Evolutionary conservation across 2,888 invertebrate genomes (phyloP), one percentile per base, ranked within the genome.

Genomic region (Lithosia quadra): DNA sequence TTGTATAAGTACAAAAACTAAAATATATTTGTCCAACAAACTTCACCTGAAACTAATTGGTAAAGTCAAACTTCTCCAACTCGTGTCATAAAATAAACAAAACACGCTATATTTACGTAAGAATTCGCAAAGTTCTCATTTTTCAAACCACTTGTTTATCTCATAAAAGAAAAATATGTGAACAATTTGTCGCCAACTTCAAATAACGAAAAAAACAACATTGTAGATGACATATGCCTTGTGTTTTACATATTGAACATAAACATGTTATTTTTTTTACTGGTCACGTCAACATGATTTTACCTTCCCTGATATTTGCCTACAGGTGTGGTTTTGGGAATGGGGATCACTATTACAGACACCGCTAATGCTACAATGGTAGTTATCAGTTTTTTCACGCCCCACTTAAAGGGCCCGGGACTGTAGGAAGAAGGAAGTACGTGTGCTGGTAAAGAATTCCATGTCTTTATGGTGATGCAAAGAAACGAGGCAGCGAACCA

Each of bases 121-220:
- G 28, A 53, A 60, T 22, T 43, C 34, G 57, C 15, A 9, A 33
- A 55, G 36, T 56, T 65, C 58, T 57, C 28, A 57, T 65, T 43
- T 65, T 39, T 58, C 43, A 28, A 34, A n/a, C 13, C 55, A 43
- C 55, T 55, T 68, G 22, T 56, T 65, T 61, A 43, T 28, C 34
- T 39, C 24, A 18, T 57, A 28, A 43, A 65, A 62, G 49, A 36
- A 57, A 65, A 65, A 65, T 61, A 65, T 57, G 33, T 58, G 22
- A 56, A 43, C 21, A 60, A 55, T 53, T 65, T 69, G 61, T 56
- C 61, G 33, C 22, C 7, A 61, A 55, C 64, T 60, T 39, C 55
- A 64, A 60, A 68, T 34, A 62, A 28, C 36, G n/a, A n/a, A 9
- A 18, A 56, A 56, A 56, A 56, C 55, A 22, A 24, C 10, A 22